A percentile compares a stretch with the other conserved stretches of the same genome.
phyloP scores from a whole-genome alignment of 1,140 invertebrate species.

The Lordiphosa collinella region DNA sequence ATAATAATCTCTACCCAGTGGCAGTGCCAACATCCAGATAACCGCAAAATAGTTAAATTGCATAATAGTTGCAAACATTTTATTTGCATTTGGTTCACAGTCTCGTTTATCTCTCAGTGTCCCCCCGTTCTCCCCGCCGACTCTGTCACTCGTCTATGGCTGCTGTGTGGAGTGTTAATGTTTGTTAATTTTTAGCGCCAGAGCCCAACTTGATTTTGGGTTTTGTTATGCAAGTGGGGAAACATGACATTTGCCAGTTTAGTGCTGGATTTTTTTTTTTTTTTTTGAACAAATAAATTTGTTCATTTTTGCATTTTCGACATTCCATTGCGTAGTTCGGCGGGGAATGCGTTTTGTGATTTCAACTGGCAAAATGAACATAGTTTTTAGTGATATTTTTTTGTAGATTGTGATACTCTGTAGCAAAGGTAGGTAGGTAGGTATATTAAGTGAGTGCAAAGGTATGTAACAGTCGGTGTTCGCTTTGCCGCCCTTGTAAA shows the following conservation, averaged over 20 bases:
- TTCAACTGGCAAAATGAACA: conserved; percentile 5
- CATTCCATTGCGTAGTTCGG: background rate
- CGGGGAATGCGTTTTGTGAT: background rate
- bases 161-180: conserved; percentile 3
- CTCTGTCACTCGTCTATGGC: background rate
- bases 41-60: conserved; percentile 53
- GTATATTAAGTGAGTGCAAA: no score
- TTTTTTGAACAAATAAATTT: conserved; percentile 1
- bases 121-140: background rate
- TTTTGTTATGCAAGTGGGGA: conserved; percentile 2
- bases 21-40: conserved; percentile 29
- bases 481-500: no score
- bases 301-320: conserved; percentile 26
- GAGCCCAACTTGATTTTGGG: conserved; percentile 7
- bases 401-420: no score
- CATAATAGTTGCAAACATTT: conserved; percentile 55
- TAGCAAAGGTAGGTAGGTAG: no score
- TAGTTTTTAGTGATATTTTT: conserved; percentile 1
- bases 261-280: no score
- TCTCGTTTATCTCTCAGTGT: conserved; percentile 23
- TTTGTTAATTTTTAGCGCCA: conserved; percentile 8
- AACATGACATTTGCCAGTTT: conserved; percentile 12
- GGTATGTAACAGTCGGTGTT: no score
- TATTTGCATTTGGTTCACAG: conserved; percentile 41
- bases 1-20: conserved; percentile 34